A percentile compares a stretch with the other conserved stretches of the same genome.
Evolutionary conservation across 2,888 invertebrate species (phyloP).

Genomic region (Tachystola acroxantha): DNA sequence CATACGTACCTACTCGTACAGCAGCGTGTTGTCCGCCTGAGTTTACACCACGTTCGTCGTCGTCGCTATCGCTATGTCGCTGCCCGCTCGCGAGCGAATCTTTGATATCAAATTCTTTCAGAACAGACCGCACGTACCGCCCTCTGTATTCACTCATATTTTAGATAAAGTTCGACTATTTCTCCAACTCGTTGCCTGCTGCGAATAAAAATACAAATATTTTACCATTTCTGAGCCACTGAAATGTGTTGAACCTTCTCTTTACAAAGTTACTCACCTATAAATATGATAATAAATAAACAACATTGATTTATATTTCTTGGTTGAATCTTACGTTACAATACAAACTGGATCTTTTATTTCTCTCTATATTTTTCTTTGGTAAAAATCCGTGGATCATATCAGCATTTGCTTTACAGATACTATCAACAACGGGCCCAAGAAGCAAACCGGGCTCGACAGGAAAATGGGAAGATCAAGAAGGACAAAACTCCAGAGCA

Average conservation of each 20-base stretch:
- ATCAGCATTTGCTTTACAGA: no score
- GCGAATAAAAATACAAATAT: constrained; percentile 60
- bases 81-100: constrained; percentile 39
- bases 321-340: no score
- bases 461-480: constrained; percentile 39
- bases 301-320: no score
- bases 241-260: neutral
- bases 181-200: constrained; percentile 40
- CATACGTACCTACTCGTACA: no score
- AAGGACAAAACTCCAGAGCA: constrained; percentile 30
- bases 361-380: no score
- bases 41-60: no score
- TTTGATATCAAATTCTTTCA: constrained; percentile 73
- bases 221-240: constrained; percentile 38
- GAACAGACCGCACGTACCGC: constrained; percentile 60
- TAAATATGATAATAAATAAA: no score
- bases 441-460: neutral
- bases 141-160: constrained; percentile 61
- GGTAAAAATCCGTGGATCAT: no score
- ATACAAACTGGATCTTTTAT: no score
- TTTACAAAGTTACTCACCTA: no score
- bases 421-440: neutral
- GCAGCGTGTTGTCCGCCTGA: no score
- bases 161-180: constrained; percentile 68
- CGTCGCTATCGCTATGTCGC: no score